Evolutionary conservation across 2,888 invertebrate species (phyloP).

Genomic region (Aporophyla lueneburgensis): DNA sequence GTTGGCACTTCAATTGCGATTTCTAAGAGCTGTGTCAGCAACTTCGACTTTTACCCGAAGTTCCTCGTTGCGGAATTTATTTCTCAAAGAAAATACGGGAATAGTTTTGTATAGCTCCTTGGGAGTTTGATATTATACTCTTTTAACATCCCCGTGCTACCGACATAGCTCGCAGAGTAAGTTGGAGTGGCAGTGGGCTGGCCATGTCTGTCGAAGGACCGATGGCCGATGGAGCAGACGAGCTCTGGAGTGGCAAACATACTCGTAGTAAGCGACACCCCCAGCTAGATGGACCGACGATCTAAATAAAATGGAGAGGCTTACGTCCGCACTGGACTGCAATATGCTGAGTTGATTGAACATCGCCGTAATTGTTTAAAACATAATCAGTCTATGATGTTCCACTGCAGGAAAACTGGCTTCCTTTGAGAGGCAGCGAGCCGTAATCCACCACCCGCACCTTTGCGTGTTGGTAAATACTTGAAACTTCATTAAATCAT

Average conservation of each 20-base stretch:
- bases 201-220: too few relatives aligned
- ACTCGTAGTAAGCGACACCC: too few relatives aligned
- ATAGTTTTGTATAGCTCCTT: conserved; percentile 41
- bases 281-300: too few relatives aligned
- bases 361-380: not conserved
- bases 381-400: not conserved
- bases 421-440: not conserved
- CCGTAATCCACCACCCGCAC: too few relatives aligned
- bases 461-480: not conserved
- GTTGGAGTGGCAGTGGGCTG: too few relatives aligned
- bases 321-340: too few relatives aligned
- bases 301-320: too few relatives aligned
- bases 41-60: conserved; percentile 42
- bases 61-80: conserved; percentile 28
- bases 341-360: not conserved
- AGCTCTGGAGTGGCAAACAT: too few relatives aligned
- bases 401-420: not conserved
- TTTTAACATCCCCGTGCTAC: too few relatives aligned
- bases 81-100: conserved; percentile 46
- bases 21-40: conserved; percentile 41
- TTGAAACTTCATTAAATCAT: conserved; percentile 7
- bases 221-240: too few relatives aligned
- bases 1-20: conserved; percentile 44
- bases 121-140: conserved; percentile 21
- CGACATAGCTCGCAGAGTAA: too few relatives aligned